Base-by-base conservation (phyloP, 2,113 vertebrate species). In the Varanus komodoensis region DNA sequence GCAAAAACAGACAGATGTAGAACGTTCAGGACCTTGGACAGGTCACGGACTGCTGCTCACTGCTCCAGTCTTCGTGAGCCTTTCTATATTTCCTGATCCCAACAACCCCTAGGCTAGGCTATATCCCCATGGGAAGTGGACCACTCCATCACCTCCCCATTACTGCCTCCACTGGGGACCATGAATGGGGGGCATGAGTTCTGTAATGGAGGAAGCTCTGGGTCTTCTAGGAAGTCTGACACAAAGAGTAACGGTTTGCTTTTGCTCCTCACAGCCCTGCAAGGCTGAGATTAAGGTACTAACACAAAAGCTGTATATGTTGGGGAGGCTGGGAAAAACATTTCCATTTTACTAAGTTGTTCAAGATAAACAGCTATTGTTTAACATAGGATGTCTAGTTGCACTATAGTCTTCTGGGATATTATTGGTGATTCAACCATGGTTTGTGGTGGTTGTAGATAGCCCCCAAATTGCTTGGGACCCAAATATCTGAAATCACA, bases 1-100 rank as follows among this genome's bases (percentile, higher is more conserved):
- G 44, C 9, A 34, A n/a, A 0, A 14, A 32, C 14, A 27, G 27
- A 21, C 32, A 74, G 69, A 61, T 25, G 67, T 8, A 44, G n/a
- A 32, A 8, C 5, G 50, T 79, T 87, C 78, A 88, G 87, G 3
- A 82, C 64, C 78, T 23, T 81, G 87, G 87, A 82, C 64, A 71
- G 64, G 21, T 88, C 78, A 23, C 19, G 38, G 38, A 44, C 38
- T 44, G 38, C 38, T 3, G 38, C 38, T 44, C 38, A 44, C 38
- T 44, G 38, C 38, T 44, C 38, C 38, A 44, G 32, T 64, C 61
- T 81, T 21, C 0, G 48, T 25, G 75, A 78, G 1, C 75, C 75
- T 8, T 77, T 78, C 1, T 19, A 77, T 44, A 74, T 32, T 11
- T n/a, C 32, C 71, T 74, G 71, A 74, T 5, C 27, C 11, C 32